Evolutionary conservation across 2,888 invertebrate genomes (phyloP).

Genomic region (Cosmia trapezina): DNA sequence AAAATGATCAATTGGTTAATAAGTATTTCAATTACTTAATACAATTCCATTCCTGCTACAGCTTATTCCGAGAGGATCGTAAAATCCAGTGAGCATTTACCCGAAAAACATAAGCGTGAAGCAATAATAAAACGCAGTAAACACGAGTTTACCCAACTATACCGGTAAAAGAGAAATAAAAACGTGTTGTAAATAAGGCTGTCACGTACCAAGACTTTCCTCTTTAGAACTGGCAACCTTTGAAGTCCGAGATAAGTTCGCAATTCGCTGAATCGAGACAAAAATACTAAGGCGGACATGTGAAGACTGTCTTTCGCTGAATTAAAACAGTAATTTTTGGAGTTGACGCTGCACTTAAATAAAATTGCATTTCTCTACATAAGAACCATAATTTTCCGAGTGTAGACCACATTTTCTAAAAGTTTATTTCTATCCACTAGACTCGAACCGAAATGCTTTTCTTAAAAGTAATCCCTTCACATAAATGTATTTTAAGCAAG

Average conservation of each 20-base stretch:
- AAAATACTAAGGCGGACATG: conserved; percentile 41
- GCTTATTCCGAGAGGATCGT: conserved; percentile 38
- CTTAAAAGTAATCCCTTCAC: neutral
- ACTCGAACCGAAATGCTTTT: conserved; percentile 3
- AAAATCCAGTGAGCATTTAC: conserved; percentile 48
- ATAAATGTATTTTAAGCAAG: conserved; percentile 4
- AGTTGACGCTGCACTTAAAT: conserved; percentile 22
- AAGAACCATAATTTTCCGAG: neutral
- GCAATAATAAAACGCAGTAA: conserved; percentile 62
- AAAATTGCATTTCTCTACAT: conserved; percentile 19
- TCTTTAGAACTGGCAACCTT: conserved; percentile 42
- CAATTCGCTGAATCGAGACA: conserved; percentile 44
- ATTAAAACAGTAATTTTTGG: conserved; percentile 21
- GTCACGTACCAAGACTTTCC: conserved; percentile 39
- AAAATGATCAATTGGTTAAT: neutral
- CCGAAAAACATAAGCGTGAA: conserved; percentile 54
- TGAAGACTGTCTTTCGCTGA: conserved; percentile 30
- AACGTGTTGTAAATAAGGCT: conserved; percentile 54
- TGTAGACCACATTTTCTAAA: neutral
- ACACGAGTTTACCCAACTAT: conserved; percentile 60
- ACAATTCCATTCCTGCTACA: conserved; percentile 14
- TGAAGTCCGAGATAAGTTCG: conserved; percentile 53
- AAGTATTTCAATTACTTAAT: conserved; percentile 38
- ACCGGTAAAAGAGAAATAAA: conserved; percentile 58
- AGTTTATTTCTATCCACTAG: conserved; percentile 4